Evolutionary conservation across 2,888 invertebrate genomes (phyloP).

Genomic region (Agrochola circellaris): DNA sequence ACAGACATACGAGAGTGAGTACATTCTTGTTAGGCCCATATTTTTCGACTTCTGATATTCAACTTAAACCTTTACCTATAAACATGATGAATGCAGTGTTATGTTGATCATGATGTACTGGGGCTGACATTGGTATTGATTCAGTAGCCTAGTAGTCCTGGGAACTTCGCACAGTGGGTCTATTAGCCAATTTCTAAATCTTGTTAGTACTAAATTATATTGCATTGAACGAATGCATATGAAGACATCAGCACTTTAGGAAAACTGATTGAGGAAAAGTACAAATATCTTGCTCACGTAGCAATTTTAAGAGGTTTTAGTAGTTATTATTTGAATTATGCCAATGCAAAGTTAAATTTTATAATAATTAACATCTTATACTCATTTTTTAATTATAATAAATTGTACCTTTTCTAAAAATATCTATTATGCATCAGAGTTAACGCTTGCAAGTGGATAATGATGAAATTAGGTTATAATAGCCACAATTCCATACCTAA

Average conservation of each 20-base stretch:
- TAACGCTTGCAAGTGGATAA: constrained; percentile 78
- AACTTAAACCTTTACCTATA: constrained; percentile 36
- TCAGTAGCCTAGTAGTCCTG: constrained; percentile 69
- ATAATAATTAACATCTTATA: constrained; percentile 81
- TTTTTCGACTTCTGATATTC: constrained; percentile 20
- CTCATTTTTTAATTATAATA: constrained; percentile 83
- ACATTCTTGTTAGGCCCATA: constrained; percentile 10
- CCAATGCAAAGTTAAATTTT: constrained; percentile 76
- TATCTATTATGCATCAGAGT: constrained; percentile 76
- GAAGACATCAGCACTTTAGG: constrained; percentile 72
- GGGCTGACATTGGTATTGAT: constrained; percentile 65
- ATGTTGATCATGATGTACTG: constrained; percentile 69
- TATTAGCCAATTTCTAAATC: constrained; percentile 77
- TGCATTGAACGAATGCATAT: constrained; percentile 79
- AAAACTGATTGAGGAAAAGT: constrained; percentile 83
- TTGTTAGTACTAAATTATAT: constrained; percentile 76
- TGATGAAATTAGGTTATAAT: constrained; percentile 73
- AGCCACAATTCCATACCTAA: constrained; percentile 83
- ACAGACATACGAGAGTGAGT: constrained; percentile 27
- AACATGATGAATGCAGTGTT: constrained; percentile 68
- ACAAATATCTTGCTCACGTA: constrained; percentile 89
- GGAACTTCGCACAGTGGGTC: constrained; percentile 81
- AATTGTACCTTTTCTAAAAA: constrained; percentile 78
- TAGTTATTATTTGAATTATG: constrained; percentile 78
- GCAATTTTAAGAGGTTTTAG: constrained; percentile 84